Evolutionary conservation across 2,797 vertebrate genomes (phyloP).

Genomic region (Poecilia velifera): DNA sequence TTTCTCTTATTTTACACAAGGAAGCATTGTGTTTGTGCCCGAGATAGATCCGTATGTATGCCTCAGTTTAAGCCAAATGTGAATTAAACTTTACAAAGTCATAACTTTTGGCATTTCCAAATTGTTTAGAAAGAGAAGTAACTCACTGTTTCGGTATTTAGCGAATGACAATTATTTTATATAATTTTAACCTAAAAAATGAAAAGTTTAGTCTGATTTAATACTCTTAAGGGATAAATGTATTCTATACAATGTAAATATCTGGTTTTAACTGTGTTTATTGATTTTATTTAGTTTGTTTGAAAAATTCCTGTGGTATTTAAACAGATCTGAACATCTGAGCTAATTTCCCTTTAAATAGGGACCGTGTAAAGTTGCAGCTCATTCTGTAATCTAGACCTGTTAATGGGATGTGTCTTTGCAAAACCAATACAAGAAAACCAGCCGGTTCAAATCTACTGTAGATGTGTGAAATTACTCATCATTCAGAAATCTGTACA

Average conservation of each 20-base stretch:
- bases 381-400: neutral
- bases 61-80: too few species aligned
- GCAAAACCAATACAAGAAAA: neutral
- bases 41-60: too few species aligned
- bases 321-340: neutral
- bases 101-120: neutral
- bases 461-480: neutral
- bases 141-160: neutral
- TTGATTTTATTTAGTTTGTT: neutral
- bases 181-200: neutral
- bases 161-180: neutral
- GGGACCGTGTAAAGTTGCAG: neutral
- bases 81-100: too few species aligned
- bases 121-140: neutral
- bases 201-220: neutral
- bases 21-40: too few species aligned
- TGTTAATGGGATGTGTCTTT: neutral
- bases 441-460: neutral
- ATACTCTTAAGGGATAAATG: neutral
- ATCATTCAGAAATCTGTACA: neutral
- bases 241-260: neutral
- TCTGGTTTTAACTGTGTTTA: neutral
- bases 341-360: neutral
- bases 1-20: too few species aligned
- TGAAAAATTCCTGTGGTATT: constrained; percentile 12